A percentile compares a stretch with the other conserved stretches of the same genome.
These are phyloP conservation scores for Rhaphigaster nebulosa DNA, from an alignment of 2,888 invertebrate genomes.

Conservation along the genomic window DNA sequence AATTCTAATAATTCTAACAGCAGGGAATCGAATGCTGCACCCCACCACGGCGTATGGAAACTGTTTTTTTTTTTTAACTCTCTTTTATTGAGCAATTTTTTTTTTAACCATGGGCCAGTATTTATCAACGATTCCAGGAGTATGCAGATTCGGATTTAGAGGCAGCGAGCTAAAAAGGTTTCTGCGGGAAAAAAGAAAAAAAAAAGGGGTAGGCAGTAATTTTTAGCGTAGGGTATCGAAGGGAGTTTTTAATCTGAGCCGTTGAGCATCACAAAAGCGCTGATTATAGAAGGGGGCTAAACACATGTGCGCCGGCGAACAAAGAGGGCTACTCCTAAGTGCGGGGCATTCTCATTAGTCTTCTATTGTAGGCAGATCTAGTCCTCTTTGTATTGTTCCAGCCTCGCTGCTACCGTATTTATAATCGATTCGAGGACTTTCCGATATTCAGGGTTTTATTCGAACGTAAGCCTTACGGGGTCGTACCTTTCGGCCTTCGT, in stretches of 20 bases:
- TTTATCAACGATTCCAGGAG: conserved; percentile 41
- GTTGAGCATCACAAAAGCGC: conserved; percentile 53
- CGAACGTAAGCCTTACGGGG: not conserved
- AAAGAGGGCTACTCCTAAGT: conserved; percentile 53
- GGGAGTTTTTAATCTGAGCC: conserved; percentile 58
- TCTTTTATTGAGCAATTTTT: not conserved
- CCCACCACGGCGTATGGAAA: not conserved
- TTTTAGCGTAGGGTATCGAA: conserved; percentile 49
- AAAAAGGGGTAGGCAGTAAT: conserved; percentile 53
- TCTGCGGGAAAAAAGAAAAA: conserved; percentile 31
- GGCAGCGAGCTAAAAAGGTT: conserved; percentile 56
- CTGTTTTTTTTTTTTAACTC: not conserved
- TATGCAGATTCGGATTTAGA: conserved; percentile 53
- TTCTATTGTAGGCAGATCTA: conserved; percentile 45
- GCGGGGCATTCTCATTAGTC: conserved; percentile 50
- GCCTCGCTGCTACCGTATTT: conserved; percentile 34
- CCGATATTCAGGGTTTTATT: conserved; percentile 30
- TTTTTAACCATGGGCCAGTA: not conserved
- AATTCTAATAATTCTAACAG: conserved; percentile 27
- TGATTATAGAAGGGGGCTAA: conserved; percentile 59
- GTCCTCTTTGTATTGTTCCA: conserved; percentile 50
- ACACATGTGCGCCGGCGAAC: conserved; percentile 54
- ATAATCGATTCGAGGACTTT: conserved; percentile 43
- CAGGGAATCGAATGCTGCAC: not conserved
- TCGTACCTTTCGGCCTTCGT: not conserved